Conservation (phyloP, 2,113 vertebrate genomes). For the Cryptotis parvus region DNA sequence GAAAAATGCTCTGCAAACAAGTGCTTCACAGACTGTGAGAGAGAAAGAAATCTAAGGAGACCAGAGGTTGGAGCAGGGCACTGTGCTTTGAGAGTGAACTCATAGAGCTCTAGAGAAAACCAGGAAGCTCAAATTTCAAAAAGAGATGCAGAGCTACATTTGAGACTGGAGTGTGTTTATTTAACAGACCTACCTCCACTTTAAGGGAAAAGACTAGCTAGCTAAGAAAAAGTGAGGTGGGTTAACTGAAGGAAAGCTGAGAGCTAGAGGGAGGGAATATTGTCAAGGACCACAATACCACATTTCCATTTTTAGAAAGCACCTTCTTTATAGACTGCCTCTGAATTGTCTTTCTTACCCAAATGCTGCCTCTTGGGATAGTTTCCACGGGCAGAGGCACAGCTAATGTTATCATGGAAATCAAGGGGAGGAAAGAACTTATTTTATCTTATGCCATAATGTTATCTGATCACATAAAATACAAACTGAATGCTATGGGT, state of each 20-base stretch:
- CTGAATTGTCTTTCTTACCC: not conserved
- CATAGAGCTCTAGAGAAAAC: not conserved
- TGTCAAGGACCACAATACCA: not conserved
- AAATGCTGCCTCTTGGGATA: not conserved
- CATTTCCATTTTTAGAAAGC: constrained; percentile 30
- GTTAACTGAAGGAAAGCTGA: not conserved
- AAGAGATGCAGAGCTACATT: not conserved
- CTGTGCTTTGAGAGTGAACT: not conserved
- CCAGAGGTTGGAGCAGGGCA: not conserved
- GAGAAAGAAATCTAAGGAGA: not conserved
- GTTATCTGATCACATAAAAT: not conserved
- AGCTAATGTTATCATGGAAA: not conserved
- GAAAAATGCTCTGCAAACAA: not conserved
- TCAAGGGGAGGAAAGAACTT: constrained; percentile 3
- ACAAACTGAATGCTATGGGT: not conserved
- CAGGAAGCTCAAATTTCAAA: not conserved
- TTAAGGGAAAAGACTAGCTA: constrained; percentile 24
- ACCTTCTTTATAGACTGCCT: not conserved
- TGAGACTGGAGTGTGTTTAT: not conserved
- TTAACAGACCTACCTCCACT: constrained; percentile 10
- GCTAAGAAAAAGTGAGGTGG: not conserved
- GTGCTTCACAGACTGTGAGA: not conserved
- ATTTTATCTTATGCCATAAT: not conserved
- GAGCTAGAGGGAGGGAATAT: not conserved
- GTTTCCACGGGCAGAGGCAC: not conserved